Conservation (phyloP, 2,113 vertebrate species). For the Corythornis madagascariensis region DNA sequence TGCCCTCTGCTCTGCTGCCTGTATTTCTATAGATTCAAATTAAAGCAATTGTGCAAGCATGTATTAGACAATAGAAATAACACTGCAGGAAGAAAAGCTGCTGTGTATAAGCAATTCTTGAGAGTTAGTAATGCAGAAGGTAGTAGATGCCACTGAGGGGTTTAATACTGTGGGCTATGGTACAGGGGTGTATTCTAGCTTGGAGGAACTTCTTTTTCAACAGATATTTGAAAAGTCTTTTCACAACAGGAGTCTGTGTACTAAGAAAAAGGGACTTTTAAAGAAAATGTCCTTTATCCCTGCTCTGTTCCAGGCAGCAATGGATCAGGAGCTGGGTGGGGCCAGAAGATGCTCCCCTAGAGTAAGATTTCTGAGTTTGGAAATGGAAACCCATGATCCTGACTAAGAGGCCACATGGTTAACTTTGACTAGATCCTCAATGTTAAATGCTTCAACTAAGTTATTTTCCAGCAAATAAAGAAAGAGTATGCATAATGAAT, state of each 20-base stretch:
- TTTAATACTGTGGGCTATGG: too few relatives aligned
- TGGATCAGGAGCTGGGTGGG: too few relatives aligned
- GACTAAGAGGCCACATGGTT: not conserved
- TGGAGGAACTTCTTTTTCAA: too few relatives aligned
- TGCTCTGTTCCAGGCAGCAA: too few relatives aligned
- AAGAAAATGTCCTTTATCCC: too few relatives aligned
- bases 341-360: too few relatives aligned
- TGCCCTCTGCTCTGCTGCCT: not conserved
- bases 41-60: not conserved
- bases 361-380: too few relatives aligned
- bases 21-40: slow-evolving; percentile 7
- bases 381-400: too few relatives aligned
- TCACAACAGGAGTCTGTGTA: too few relatives aligned
- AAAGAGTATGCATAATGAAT: not conserved
- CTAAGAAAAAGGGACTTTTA: too few relatives aligned
- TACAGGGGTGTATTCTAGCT: too few relatives aligned
- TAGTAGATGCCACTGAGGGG: not conserved
- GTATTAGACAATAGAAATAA: not conserved
- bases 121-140: not conserved
- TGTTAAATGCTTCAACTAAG: not conserved
- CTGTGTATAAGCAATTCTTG: not conserved
- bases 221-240: too few relatives aligned
- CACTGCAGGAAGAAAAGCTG: not conserved
- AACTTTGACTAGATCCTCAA: not conserved
- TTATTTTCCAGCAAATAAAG: not conserved